phyloP scores from a whole-genome alignment of 1,140 invertebrate species.

The Battus philenor region DNA sequence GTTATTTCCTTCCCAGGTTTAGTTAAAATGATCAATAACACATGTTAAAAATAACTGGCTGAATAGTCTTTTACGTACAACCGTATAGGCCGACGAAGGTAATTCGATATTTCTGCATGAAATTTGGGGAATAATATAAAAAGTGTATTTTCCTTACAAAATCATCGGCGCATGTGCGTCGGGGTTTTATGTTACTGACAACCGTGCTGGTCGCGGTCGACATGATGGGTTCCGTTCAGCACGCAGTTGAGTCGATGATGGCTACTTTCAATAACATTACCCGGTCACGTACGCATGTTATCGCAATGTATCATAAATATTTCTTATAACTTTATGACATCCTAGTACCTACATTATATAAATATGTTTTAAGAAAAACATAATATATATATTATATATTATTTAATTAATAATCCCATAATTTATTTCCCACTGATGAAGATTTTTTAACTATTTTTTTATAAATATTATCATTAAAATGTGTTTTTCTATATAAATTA shows the following conservation, averaged over 20 bases:
- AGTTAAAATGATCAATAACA: not conserved
- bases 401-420: too few relatives aligned
- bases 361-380: too few relatives aligned
- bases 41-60: slow-evolving; percentile 10
- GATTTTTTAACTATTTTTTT: too few relatives aligned
- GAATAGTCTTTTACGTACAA: not conserved
- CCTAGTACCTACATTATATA: too few relatives aligned
- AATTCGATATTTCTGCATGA: slow-evolving; percentile 67
- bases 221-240: slow-evolving; percentile 7
- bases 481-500: too few relatives aligned
- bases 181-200: slow-evolving; percentile 55
- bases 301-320: too few relatives aligned
- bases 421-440: too few relatives aligned
- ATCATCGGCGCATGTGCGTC: slow-evolving; percentile 50
- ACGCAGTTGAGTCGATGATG: not conserved
- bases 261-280: not conserved
- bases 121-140: slow-evolving; percentile 65
- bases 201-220: not conserved
- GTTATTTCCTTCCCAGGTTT: too few relatives aligned
- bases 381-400: too few relatives aligned
- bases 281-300: too few relatives aligned
- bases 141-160: slow-evolving; percentile 62
- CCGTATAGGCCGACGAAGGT: slow-evolving; percentile 22
- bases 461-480: too few relatives aligned
- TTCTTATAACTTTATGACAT: too few relatives aligned